Percentiles rank a stretch among this genome's conserved stretches.
These are phyloP conservation scores for Strongylocentrotus purpuratus DNA, from an alignment of 35 echinoderm and acorn worm genomes.

Conservation along the genomic window DNA sequence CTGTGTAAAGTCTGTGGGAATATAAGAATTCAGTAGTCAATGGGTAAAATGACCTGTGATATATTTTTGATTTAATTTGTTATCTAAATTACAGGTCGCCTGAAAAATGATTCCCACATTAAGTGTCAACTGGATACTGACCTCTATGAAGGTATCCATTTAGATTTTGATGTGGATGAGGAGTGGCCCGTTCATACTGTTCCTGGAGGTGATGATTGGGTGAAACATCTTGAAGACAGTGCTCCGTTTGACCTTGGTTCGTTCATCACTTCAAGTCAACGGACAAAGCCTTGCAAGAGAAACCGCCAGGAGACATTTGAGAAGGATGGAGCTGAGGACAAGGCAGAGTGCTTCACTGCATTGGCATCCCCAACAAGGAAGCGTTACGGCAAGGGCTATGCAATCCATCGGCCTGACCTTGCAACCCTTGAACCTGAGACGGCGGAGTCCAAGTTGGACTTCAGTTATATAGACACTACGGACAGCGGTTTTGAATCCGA, in stretches of 20 bases:
- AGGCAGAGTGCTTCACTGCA: neutral
- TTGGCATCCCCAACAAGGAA: neutral
- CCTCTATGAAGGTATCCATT: neutral
- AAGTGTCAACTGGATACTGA: neutral
- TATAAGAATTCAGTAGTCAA: no score
- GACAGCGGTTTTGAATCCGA: slow-evolving; percentile 23
- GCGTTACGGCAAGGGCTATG: neutral
- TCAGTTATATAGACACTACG: neutral
- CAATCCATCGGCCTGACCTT: neutral
- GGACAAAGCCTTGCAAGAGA: neutral
- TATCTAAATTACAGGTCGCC: neutral
- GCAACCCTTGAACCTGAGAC: neutral
- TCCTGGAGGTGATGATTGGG: neutral
- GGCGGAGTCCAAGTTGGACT: neutral
- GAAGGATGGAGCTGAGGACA: neutral
- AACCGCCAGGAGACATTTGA: neutral
- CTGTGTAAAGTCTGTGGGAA: neutral
- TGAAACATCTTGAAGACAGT: neutral
- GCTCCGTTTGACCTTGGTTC: neutral
- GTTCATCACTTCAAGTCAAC: neutral
- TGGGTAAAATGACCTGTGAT: no score
- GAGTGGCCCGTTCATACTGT: neutral
- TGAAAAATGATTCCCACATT: neutral
- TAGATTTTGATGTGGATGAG: neutral
- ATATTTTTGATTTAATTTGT: neutral